phyloP scores from a whole-genome alignment of 2,888 invertebrate species.

The Eubasilissa splendida region DNA sequence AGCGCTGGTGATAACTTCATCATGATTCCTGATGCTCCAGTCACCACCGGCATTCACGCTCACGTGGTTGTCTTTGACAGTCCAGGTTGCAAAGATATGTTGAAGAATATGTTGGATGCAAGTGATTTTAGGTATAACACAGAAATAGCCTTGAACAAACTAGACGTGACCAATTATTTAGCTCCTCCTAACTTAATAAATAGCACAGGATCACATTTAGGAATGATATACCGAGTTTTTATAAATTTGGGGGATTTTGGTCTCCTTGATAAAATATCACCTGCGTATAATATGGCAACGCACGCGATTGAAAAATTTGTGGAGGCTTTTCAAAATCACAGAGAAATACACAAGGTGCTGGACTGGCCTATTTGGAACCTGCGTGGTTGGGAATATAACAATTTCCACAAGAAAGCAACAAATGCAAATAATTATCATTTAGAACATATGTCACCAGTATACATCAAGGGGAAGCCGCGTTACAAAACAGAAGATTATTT shows the following conservation, averaged over 20 bases:
- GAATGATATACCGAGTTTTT: too few relatives aligned
- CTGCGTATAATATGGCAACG: not conserved
- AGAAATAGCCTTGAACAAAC: not conserved
- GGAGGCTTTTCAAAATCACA: not conserved
- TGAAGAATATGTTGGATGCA: not conserved
- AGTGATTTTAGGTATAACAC: not conserved
- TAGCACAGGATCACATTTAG: too few relatives aligned
- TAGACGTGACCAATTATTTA: not conserved
- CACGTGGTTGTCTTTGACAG: not conserved
- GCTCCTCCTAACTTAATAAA: too few relatives aligned
- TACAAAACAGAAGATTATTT: constrained; percentile 1
- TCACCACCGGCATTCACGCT: not conserved
- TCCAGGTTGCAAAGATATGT: not conserved
- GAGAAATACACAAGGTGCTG: not conserved
- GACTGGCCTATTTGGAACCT: not conserved
- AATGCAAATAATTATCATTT: not conserved
- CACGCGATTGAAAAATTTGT: not conserved
- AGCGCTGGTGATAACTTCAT: not conserved
- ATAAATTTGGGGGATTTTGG: too few relatives aligned
- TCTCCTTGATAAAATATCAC: not conserved
- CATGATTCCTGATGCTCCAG: not conserved
- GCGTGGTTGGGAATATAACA: not conserved
- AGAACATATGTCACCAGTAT: not conserved
- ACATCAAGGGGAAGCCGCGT: not conserved
- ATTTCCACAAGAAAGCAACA: not conserved